Evolutionary conservation across 2,888 invertebrate genomes (phyloP).

Genomic region (Rhingia rostrata): DNA sequence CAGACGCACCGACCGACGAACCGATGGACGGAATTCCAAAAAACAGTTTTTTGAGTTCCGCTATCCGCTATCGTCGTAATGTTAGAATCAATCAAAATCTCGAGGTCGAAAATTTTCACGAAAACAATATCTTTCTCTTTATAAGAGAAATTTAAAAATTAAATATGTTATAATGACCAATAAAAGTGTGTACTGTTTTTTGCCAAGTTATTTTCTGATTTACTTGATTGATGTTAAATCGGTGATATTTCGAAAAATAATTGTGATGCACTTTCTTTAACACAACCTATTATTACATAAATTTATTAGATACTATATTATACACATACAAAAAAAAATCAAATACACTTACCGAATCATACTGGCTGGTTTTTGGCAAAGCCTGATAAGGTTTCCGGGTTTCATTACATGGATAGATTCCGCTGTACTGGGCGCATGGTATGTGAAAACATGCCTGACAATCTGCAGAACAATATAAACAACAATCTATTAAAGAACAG

Average conservation of each 20-base stretch:
- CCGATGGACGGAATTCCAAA: no score
- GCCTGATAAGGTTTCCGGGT: slow-evolving; percentile 45
- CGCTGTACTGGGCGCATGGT: slow-evolving; percentile 72
- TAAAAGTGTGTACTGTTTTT: no score
- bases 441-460: slow-evolving; percentile 75
- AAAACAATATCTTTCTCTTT: no score
- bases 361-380: slow-evolving; percentile 45
- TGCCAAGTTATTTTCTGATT: not conserved
- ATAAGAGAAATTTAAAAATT: no score
- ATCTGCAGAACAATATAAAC: slow-evolving; percentile 74
- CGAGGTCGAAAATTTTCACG: no score
- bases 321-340: not conserved
- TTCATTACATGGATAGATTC: slow-evolving; percentile 65
- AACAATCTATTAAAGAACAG: slow-evolving; percentile 64
- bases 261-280: not conserved
- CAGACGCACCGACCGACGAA: no score
- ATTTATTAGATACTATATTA: not conserved
- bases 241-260: no score
- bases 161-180: no score
- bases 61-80: no score
- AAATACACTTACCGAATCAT: slow-evolving; percentile 68
- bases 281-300: not conserved
- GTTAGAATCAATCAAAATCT: no score
- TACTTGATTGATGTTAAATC: no score
- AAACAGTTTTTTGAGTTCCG: no score